Base-by-base conservation (phyloP, 2,797 vertebrate species). In the Botia almorhae region DNA sequence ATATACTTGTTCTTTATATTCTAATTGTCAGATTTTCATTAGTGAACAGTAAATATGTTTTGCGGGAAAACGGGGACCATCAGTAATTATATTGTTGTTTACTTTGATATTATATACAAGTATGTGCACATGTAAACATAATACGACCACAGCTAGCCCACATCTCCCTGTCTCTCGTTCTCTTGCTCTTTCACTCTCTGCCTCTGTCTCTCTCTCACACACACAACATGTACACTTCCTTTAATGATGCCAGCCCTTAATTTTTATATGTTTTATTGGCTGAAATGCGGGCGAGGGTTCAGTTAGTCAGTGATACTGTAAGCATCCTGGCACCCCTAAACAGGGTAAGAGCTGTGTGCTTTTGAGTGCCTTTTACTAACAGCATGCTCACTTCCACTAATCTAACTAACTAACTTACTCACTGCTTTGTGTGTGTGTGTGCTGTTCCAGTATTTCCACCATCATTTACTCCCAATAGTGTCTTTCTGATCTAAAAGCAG, bases 341-440 rank as follows among this genome's bases (percentile, higher is more conserved):
- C 80, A 88, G 87, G 93, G 93, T 94, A 94, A 93, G 93, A 90
- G 33, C 72, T 67, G 78, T 81, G 85, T 81, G 81, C 76, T 80
- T 78, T 64, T 74, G 60, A 80, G 60, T 82, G 81, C 58, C 71
- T 64, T 50, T 76, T 50, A 50, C 74, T 82, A 82, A 84, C 63
- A 12, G 68, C 82, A 81, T 68, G 70, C 63, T 82, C 55, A 78
- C 74, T 63, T 56, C 64, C 21, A 48, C 36, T 33, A 64, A 26
- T 71, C 69, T 43, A 80, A 84, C 85, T 61, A 23, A 26, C 60
- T 61, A 33, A 26, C 60, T 70, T 53, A 84, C 74, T 46, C 64
- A 75, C 33, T 39, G 14, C 63, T 39, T 29, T 75, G 74, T 84
- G 79, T 78, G 60, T 72, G 36, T 21, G 23, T 67, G 51, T 50